These are phyloP conservation scores for Ochlodes sylvanus DNA, from an alignment of 2,888 invertebrate genomes.

Conservation along the genomic window DNA sequence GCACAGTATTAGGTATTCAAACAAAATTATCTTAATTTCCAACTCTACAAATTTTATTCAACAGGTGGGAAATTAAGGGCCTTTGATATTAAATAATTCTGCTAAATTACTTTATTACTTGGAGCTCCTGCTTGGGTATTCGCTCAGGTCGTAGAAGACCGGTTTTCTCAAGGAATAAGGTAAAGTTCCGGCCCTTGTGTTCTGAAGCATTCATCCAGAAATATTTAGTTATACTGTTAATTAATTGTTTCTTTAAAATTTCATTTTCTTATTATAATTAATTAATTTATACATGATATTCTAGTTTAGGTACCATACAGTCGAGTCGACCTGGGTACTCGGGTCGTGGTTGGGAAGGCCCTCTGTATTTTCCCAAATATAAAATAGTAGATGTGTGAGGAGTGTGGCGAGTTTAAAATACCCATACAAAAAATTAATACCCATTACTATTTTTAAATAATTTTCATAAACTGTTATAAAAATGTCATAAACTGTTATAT, in stretches of 20 bases:
- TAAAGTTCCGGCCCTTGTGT: neutral
- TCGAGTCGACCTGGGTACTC: too few species aligned
- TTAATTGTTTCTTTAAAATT: neutral
- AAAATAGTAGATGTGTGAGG: too few species aligned
- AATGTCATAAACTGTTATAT: too few species aligned
- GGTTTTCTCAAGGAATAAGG: neutral
- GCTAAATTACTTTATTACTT: slow-evolving; percentile 2
- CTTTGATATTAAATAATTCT: slow-evolving; percentile 23
- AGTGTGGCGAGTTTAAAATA: too few species aligned
- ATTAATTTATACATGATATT: neutral
- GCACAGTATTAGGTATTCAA: too few species aligned
- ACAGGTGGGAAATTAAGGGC: slow-evolving; percentile 29
- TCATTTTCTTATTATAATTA: neutral
- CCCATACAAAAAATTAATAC: neutral
- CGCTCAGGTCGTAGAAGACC: neutral
- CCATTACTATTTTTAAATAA: neutral
- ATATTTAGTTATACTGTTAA: neutral
- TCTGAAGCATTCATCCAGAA: neutral
- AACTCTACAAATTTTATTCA: slow-evolving; percentile 31
- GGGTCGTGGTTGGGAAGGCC: too few species aligned
- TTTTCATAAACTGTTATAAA: too few species aligned
- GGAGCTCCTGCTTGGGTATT: neutral
- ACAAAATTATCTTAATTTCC: slow-evolving; percentile 27
- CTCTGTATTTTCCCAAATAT: too few species aligned
- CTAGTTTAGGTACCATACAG: too few species aligned